Evolutionary conservation across 2,113 vertebrate species (phyloP), one percentile per base, ranked within the genome.

Genomic region (Rhadina sibilatrix): DNA sequence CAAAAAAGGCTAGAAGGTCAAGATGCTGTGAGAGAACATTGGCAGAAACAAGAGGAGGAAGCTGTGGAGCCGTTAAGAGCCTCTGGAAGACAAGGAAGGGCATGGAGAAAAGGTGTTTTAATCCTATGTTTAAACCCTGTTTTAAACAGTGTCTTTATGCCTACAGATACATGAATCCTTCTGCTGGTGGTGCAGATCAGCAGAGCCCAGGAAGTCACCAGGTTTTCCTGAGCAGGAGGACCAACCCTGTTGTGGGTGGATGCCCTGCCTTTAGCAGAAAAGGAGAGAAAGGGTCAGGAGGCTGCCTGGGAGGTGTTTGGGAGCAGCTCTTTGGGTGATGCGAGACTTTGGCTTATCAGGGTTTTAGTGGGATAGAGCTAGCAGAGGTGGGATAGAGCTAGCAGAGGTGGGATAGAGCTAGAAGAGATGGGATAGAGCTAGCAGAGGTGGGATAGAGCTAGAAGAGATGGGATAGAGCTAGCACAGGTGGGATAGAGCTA

Each of bases 161-260:
- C 19, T 37, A 31, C 11, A 2, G 8, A 6, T 42, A 64, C 0
- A 0, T 46, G 18, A 87, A 38, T 18, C n/a, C 9, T 87, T 52
- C 77, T 77, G 27, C 16, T 53, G 46, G 8, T 44, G 31, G 8
- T 31, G 14, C 19, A 57, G 44, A 21, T 42, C 33, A 86, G 22
- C 3, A 4, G 30, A 75, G 6, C 8, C 12, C 31, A 53, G 15
- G 10, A 35, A 64, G 35, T 38, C 6, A 37, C 15, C 30, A 63
- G 9, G 20, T 59, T 78, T 87, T 85, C 31, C 17, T 17, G 47
- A 16, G 28, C 2, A 37, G 10, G 35, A 84, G 4, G 1, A 11
- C 46, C 23, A 23, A 50, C 6, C 5, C 7, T 33, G 2, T 1
- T 27, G 11, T 6, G 24, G 19, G 38, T 49, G 28, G 6, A 20